These are phyloP conservation scores for Cynodonichthys magdalenae DNA, from an alignment of 2,797 vertebrate genomes.

Conservation along the genomic window DNA sequence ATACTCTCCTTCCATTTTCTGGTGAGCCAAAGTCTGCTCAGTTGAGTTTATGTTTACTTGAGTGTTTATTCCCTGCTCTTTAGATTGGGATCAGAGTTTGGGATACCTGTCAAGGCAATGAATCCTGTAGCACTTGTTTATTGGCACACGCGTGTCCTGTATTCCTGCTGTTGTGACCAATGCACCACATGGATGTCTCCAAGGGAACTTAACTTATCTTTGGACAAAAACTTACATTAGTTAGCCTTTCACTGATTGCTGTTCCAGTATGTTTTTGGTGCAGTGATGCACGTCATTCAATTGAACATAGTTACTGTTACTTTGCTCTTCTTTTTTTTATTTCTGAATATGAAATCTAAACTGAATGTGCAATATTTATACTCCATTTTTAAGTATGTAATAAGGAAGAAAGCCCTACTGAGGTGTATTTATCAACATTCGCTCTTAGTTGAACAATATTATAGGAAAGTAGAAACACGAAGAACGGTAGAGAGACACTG, in stretches of 20 bases:
- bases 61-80: constrained; percentile 14
- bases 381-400: constrained; percentile 52
- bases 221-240: constrained; percentile 20
- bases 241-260: constrained; percentile 23
- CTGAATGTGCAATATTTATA: constrained; percentile 78
- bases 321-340: constrained; percentile 38
- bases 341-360: constrained; percentile 64
- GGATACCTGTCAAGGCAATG: constrained; percentile 15
- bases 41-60: constrained; percentile 51
- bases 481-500: constrained; percentile 61
- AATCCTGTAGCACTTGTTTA: constrained; percentile 13
- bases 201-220: constrained; percentile 48
- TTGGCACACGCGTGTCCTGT: constrained; percentile 19
- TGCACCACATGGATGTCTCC: constrained; percentile 55
- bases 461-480: constrained; percentile 14
- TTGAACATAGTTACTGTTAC: constrained; percentile 45
- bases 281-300: constrained; percentile 33
- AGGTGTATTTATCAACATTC: constrained; percentile 57
- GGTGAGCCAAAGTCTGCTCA: constrained; percentile 42
- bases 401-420: constrained; percentile 30
- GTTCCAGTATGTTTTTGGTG: constrained; percentile 31
- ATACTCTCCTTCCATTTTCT: constrained; percentile 14
- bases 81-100: constrained; percentile 18
- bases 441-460: constrained; percentile 15
- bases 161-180: constrained; percentile 44